Evolutionary conservation across 35 echinoderm and acorn worm genomes (phyloP), one percentile per base, ranked within the genome.

Genomic region (Strongylocentrotus purpuratus): DNA sequence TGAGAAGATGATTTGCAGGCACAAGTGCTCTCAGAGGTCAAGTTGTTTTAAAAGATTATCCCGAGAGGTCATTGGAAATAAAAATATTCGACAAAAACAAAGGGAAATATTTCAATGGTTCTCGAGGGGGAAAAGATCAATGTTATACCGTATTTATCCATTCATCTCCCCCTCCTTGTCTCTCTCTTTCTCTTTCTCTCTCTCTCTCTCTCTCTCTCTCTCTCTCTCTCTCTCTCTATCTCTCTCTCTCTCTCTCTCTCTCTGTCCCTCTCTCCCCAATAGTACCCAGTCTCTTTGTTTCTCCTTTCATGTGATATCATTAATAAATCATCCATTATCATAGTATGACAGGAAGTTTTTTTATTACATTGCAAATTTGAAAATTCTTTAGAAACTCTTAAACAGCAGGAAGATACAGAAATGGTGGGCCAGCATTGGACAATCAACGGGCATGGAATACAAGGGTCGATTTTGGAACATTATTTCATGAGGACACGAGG

Each of bases 41-140:
- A 78, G 65, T 78, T 78, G 22, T 78, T 78, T 78, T 28, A n/a
- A 78, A 78, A 78, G 65, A 78, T 78, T 78, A 78, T n/a, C 28
- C 65, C 22, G 8, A 78, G 22, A 78, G 65, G 65, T 78, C 65
- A 78, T 22, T 70, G 61, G 20, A 70, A 70, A 70, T 78, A 18
- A n/a, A n/a, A 78, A 78, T 78, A 78, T 89, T 89, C 33, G 87
- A 89, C 45, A 89, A 45, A 33, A 89, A 46, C 87, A 89, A 33
- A 45, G 87, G 41, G 31, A 89, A 89, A 41, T 89, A 89, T 89
- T 89, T 20, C 33, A 46, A 46, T 46, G 87, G 45, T 33, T 45
- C 87, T 89, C 87, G 33, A 89, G 87, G 33, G 87, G 33, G 13
- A 17, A 87, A 15, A 18, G 87, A 46, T 89, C 87, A 89, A 46